Percentiles rank a stretch among this genome's conserved stretches.
Evolutionary conservation across 2,888 invertebrate genomes (phyloP).

Genomic region (Boloria euphrosyne): DNA sequence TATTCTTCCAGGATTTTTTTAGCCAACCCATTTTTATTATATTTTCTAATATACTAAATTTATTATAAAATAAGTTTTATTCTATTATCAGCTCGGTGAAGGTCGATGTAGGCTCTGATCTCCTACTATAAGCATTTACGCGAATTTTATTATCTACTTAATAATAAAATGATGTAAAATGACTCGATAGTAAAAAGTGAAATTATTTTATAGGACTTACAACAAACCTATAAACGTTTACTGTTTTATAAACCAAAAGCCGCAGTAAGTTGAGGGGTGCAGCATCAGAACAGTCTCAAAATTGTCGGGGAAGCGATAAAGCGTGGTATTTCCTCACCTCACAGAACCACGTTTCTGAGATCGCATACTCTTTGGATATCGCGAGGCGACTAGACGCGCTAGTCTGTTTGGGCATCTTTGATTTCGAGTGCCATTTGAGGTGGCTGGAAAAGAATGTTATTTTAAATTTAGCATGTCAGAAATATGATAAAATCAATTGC

Average conservation of each 20-base stretch:
- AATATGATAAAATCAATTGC: too few relatives aligned
- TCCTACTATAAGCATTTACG: too few relatives aligned
- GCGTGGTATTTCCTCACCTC: constrained; percentile 47
- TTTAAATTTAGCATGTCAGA: too few relatives aligned
- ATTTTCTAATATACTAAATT: too few relatives aligned
- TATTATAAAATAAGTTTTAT: too few relatives aligned
- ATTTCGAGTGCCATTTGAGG: constrained; percentile 66
- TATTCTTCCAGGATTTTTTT: too few relatives aligned
- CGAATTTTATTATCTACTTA: too few relatives aligned
- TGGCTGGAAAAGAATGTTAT: constrained; percentile 51
- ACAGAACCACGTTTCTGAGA: constrained; percentile 82
- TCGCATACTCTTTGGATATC: constrained; percentile 85
- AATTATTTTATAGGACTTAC: background rate
- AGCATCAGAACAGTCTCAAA: background rate
- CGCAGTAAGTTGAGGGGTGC: background rate
- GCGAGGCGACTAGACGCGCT: constrained; percentile 87
- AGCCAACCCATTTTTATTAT: too few relatives aligned
- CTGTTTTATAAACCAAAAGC: background rate
- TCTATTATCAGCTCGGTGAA: too few relatives aligned
- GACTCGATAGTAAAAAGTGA: too few relatives aligned
- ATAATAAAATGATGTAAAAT: too few relatives aligned
- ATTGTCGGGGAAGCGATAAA: background rate
- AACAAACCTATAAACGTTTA: constrained; percentile 1
- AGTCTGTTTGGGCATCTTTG: constrained; percentile 85
- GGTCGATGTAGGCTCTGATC: too few relatives aligned